Conservation (phyloP, 2,113 vertebrate genomes). For the Gymnogyps californianus region DNA sequence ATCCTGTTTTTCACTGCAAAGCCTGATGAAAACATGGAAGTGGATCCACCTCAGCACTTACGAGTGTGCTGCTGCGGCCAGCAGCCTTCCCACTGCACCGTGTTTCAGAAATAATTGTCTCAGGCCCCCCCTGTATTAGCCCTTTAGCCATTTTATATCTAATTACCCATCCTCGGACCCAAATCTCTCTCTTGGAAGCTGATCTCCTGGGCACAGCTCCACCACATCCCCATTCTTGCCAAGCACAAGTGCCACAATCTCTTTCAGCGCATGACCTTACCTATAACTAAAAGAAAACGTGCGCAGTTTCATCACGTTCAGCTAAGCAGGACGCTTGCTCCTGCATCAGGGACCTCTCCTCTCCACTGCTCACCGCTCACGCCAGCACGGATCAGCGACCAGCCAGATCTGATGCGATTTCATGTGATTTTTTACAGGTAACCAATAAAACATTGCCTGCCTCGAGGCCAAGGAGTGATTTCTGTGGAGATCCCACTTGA, state of each 20-base stretch:
- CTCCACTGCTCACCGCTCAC: neutral
- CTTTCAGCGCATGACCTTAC: neutral
- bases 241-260: neutral
- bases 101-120: neutral
- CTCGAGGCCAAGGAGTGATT: neutral
- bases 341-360: neutral
- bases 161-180: neutral
- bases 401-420: neutral
- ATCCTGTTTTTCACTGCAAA: neutral
- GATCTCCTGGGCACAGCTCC: neutral
- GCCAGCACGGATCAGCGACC: fast-evolving
- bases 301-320: neutral
- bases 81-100: neutral
- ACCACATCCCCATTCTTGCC: neutral
- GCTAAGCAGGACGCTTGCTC: neutral
- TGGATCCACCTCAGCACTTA: neutral
- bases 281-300: neutral
- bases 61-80: fast-evolving
- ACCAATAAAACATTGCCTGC: neutral
- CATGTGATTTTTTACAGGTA: neutral
- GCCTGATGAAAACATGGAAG: neutral
- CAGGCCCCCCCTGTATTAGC: neutral
- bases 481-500: neutral
- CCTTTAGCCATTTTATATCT: neutral
- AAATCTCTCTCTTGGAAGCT: neutral